Evolutionary conservation across 2,888 invertebrate genomes (phyloP).

Genomic region (Liposcelis brunnea): DNA sequence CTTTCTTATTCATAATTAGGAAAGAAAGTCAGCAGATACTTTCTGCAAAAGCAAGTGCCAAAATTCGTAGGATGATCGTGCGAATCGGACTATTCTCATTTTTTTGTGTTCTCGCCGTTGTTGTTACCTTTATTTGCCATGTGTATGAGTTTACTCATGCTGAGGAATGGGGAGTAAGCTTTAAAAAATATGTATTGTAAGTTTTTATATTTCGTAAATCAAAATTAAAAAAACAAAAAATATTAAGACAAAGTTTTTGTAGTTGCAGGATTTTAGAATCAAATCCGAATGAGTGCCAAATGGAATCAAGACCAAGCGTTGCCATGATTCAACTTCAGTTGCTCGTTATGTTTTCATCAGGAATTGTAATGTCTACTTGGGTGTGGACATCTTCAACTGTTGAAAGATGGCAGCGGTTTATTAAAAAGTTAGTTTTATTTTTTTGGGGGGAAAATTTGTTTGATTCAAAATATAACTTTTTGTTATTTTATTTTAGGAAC

Average conservation of each 20-base stretch:
- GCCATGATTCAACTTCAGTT: constrained; percentile 68
- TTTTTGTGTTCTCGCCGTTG: constrained; percentile 56
- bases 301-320: constrained; percentile 58
- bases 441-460: not conserved
- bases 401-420: constrained; percentile 70
- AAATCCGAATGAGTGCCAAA: constrained; percentile 35
- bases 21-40: constrained; percentile 70
- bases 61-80: constrained; percentile 72
- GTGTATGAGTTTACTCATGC: constrained; percentile 63
- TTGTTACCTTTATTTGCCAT: constrained; percentile 68
- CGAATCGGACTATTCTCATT: constrained; percentile 68
- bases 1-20: constrained; percentile 61
- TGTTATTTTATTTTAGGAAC: constrained; percentile 27
- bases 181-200: constrained; percentile 69
- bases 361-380: constrained; percentile 84
- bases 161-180: constrained; percentile 54
- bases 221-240: not conserved
- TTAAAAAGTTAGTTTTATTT: constrained; percentile 44
- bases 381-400: constrained; percentile 78
- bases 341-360: constrained; percentile 65
- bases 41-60: constrained; percentile 64
- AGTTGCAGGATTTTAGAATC: constrained; percentile 19
- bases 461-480: not conserved
- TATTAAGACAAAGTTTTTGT: not conserved
- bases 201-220: constrained; percentile 21